Evolutionary conservation across 1,140 invertebrate species (phyloP), one percentile per base, ranked within the genome.

Genomic region (Rhizoglyphus robini): DNA sequence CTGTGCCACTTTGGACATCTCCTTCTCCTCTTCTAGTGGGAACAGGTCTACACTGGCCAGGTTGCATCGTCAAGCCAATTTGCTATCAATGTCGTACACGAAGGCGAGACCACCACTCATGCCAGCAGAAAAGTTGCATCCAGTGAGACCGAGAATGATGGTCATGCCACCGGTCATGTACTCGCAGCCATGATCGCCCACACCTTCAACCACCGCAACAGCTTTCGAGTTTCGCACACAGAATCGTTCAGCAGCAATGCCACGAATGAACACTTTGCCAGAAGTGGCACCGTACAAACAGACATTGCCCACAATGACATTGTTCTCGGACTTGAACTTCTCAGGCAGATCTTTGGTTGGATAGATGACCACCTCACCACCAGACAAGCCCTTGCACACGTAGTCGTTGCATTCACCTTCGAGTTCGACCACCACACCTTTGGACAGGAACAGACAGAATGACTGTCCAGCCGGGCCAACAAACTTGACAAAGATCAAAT

Each of bases 371-470:
- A 99, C 84, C 73, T 88, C 90, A 58, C 95, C 96, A 58, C 96
- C 96, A 63, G 91, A 97, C 18, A 99, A 78, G 71, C 94, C 90
- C 76, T 87, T 86, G 78, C 91, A 94, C 66, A 99, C 95, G 78
- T 99, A 99, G 78, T 99, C 96, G 77, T 99, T 99, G 54, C 94
- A 88, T 79, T 99, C 96, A 61, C 96, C 96, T 78, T 96, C 93
- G 3, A 99, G 80, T 13, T 84, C 88, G 1, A 96, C 86, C 68
- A 84, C 84, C 65, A 98, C 82, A 32, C 96, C 96, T 67, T 85
- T 87, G 0, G 88, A 84, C 67, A 99, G 77, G 78, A 99, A 99
- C n/a, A 95, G 94, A 76, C 96, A 93, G 78, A 99, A 98, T 74
- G 92, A 97, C 78, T 99, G 96, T 32, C 96, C 96, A 30, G 94